Evolutionary conservation across 2,888 invertebrate genomes (phyloP).

Genomic region (Matsumyia berberina): DNA sequence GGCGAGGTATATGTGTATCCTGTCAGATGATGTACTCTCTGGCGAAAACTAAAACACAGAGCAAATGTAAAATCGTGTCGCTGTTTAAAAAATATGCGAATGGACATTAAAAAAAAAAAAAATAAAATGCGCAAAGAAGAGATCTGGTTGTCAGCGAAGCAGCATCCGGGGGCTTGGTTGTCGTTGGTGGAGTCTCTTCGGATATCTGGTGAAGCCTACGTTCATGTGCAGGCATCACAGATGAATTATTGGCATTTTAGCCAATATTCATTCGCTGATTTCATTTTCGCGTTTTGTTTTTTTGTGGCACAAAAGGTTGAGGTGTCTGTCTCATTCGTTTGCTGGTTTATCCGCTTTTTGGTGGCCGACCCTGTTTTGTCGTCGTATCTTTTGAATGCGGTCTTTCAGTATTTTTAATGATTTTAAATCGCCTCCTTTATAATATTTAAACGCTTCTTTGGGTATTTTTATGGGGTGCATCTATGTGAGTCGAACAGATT

Average conservation of each 20-base stretch:
- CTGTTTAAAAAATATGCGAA: constrained; percentile 75
- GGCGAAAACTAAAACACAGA: constrained; percentile 71
- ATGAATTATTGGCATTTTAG: constrained; percentile 84
- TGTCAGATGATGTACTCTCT: constrained; percentile 72
- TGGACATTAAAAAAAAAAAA: constrained; percentile 56
- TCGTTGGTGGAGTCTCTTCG: constrained; percentile 64
- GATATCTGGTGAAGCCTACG: constrained; percentile 79
- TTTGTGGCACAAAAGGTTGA: constrained; percentile 25
- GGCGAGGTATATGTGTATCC: constrained; percentile 47
- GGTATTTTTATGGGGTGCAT: constrained; percentile 52
- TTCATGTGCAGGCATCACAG: constrained; percentile 84
- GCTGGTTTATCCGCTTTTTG: constrained; percentile 72
- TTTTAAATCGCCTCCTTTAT: constrained; percentile 84
- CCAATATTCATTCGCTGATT: constrained; percentile 81
- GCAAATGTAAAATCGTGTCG: constrained; percentile 76
- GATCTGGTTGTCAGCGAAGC: constrained; percentile 61
- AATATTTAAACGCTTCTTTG: constrained; percentile 75
- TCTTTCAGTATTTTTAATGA: constrained; percentile 83
- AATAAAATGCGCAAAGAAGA: constrained; percentile 37
- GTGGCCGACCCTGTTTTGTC: constrained; percentile 79
- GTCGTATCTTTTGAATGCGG: constrained; percentile 76
- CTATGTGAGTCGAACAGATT: constrained; percentile 31
- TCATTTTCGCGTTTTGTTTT: constrained; percentile 40
- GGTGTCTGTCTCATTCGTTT: constrained; percentile 63
- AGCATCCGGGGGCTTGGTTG: constrained; percentile 65